A percentile compares a stretch with the other conserved stretches of the same genome.
Conservation (phyloP, 2,797 vertebrate genomes). For the Fratercula arctica region DNA sequence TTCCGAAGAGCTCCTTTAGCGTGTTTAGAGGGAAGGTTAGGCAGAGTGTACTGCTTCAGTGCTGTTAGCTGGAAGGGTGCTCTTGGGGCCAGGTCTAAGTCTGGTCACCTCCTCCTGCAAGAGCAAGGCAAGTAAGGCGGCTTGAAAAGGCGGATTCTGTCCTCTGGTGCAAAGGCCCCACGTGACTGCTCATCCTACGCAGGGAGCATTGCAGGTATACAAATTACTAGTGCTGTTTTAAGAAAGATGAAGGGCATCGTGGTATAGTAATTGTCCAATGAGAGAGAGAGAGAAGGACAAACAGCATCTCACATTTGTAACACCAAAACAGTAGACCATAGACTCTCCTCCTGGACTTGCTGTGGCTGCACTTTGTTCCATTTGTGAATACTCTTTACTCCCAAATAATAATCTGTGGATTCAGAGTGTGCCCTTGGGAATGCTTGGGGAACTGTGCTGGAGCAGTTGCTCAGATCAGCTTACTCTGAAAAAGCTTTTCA, state of each 20-base stretch:
- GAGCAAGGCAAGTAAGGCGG: not conserved
- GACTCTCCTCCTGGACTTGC: not conserved
- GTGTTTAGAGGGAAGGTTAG: not conserved
- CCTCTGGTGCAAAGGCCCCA: not conserved
- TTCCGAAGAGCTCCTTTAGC: not conserved
- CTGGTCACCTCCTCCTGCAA: not conserved
- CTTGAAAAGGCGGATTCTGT: not conserved
- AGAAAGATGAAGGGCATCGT: not conserved
- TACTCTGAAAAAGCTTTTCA: not conserved
- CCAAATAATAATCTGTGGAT: not conserved
- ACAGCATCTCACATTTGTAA: not conserved
- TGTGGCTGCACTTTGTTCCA: not conserved
- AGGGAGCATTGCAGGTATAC: not conserved
- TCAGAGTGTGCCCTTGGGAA: not conserved
- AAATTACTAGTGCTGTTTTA: not conserved
- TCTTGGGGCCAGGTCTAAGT: not conserved
- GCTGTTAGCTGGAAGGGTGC: not conserved
- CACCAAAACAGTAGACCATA: not conserved
- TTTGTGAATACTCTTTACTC: not conserved
- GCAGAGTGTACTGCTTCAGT: not conserved
- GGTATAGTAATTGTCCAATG: not conserved
- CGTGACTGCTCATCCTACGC: accelerated
- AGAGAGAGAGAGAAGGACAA: not conserved
- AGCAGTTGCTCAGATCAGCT: not conserved
- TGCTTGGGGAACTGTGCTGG: accelerated